Base-by-base conservation (phyloP, 2,888 invertebrate species). In the Ormia ochracea region DNA sequence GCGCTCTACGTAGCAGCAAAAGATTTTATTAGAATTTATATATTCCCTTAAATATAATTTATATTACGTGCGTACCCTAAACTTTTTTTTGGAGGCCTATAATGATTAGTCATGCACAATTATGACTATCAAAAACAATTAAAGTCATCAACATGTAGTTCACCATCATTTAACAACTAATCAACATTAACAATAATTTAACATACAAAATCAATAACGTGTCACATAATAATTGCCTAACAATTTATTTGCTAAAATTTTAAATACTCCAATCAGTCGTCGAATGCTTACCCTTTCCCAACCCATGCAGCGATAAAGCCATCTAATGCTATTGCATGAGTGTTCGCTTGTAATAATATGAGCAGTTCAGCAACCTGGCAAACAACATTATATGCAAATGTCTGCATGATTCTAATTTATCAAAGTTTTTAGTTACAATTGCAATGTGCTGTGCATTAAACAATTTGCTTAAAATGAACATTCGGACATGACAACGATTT, bases 351-450 rank as follows among this genome's bases (percentile, higher is more conserved):
- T 28, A 14, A 19, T n/a, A 45, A 48, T 56, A n/a, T n/a, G n/a
- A n/a, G n/a, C n/a, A 41, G 36, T 45, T 41, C 45, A 31, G 26
- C 59, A 75, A 52, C 48, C 26, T 73, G 68, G 56, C 48, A 41
- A 33, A 75, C 41, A 48, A 50, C 58, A 17, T 54, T 77, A 77
- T 77, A 69, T 63, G 63, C 76, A 70, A 78, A 72, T 86, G 84
- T 84, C 65, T 69, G 69, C 69, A 81, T 74, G 75, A 81, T 77
- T 74, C 66, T 85, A 86, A 86, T 86, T 86, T 86, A 86, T 86
- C 86, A 85, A 86, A 76, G 61, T 80, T 76, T n/a, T 80, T 52
- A 48, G 80, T 76, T 83, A 43, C 85, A 86, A 85, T 86, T 86
- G 85, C 85, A 85, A 72, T 70, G 75, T 63, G 61, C 26, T 77